These are phyloP conservation scores for Apogon hyalosoma DNA, from an alignment of 2,797 vertebrate genomes.

Conservation along the genomic window DNA sequence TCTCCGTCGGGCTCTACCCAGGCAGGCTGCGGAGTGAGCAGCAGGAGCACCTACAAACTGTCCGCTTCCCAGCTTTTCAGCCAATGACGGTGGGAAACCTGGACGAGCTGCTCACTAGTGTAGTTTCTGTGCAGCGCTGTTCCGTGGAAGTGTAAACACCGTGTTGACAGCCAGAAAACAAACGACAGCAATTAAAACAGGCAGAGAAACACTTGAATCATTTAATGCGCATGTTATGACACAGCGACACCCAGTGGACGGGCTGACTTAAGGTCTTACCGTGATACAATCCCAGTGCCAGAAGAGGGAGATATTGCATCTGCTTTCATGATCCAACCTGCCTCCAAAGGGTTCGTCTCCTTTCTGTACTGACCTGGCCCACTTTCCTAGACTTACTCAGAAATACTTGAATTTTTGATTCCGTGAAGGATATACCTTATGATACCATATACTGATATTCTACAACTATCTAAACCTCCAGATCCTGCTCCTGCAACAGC, in stretches of 20 bases:
- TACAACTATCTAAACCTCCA: too few relatives aligned
- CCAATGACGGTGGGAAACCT: background rate
- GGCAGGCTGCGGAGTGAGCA: background rate
- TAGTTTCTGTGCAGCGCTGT: background rate
- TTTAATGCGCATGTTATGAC: fast-evolving
- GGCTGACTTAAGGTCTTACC: background rate
- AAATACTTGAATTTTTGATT: too few relatives aligned
- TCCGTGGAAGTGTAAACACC: conserved; percentile 65
- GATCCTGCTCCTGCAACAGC: too few relatives aligned
- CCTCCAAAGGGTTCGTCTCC: too few relatives aligned
- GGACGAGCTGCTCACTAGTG: background rate
- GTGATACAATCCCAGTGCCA: background rate
- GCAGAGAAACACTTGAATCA: background rate
- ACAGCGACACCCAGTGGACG: conserved; percentile 59
- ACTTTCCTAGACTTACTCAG: too few relatives aligned
- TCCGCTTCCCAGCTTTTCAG: conserved; percentile 16
- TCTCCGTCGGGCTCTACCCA: background rate
- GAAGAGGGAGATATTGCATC: conserved; percentile 42
- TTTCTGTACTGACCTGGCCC: too few relatives aligned
- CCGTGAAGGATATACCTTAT: too few relatives aligned
- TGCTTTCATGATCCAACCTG: background rate
- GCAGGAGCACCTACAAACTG: background rate
- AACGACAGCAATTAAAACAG: conserved; percentile 39
- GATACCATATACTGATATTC: too few relatives aligned
- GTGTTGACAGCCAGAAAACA: conserved; percentile 62